phyloP scores from a whole-genome alignment of 2,797 vertebrate genomes.

The Sebastes umbrosus region DNA sequence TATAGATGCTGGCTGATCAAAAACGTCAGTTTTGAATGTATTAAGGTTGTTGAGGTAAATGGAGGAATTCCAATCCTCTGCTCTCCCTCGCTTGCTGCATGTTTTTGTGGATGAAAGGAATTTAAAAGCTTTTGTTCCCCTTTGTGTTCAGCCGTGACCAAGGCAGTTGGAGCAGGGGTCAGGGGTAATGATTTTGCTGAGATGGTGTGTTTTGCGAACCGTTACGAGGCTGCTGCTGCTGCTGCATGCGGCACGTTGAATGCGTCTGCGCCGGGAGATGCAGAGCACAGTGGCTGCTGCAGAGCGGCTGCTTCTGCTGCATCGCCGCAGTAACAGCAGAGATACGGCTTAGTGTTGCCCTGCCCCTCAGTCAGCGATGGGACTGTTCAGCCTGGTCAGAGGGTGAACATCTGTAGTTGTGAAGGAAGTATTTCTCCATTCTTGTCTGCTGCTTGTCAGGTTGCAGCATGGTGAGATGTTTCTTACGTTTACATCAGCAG shows the following conservation, averaged over 20 bases:
- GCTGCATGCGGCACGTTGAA: conserved; percentile 73
- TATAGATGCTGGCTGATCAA: neutral
- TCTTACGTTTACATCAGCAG: conserved; percentile 1
- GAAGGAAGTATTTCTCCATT: neutral
- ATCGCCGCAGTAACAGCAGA: conserved; percentile 57
- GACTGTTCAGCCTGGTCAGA: neutral
- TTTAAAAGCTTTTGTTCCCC: conserved; percentile 55
- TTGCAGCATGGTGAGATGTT: neutral
- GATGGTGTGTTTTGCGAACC: conserved; percentile 38
- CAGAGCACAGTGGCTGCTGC: conserved; percentile 45
- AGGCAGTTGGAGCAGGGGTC: conserved; percentile 1
- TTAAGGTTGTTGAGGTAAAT: neutral
- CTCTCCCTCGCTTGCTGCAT: neutral
- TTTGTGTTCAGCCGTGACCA: conserved; percentile 35
- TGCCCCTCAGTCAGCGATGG: conserved; percentile 17
- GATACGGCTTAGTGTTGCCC: conserved; percentile 9
- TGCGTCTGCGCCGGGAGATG: conserved; percentile 67
- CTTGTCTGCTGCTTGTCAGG: neutral
- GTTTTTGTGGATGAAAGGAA: conserved; percentile 34
- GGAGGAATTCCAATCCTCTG: conserved; percentile 19
- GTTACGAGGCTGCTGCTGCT: conserved; percentile 29
- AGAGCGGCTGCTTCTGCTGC: conserved; percentile 54
- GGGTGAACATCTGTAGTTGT: neutral
- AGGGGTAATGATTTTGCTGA: conserved; percentile 32
- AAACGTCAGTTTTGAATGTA: conserved; percentile 31